Evolutionary conservation across 2,888 invertebrate species (phyloP).

Genomic region (Gnatocerus cornutus): DNA sequence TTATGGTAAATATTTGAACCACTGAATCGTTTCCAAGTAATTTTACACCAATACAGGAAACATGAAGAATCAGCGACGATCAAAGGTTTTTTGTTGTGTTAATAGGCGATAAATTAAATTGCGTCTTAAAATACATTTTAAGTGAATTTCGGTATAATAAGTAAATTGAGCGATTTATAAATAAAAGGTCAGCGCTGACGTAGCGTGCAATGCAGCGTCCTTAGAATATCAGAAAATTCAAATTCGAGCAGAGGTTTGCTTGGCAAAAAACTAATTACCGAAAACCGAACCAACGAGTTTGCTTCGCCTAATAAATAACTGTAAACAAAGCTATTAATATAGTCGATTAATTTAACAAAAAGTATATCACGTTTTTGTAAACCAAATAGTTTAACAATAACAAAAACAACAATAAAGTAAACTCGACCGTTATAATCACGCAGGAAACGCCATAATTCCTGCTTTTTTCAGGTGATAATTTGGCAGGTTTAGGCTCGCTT

Average conservation of each 20-base stretch:
- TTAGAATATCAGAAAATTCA: conserved; percentile 16
- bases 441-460: not conserved
- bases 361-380: conserved; percentile 29
- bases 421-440: conserved; percentile 22
- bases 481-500: conserved; percentile 21
- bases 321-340: conserved; percentile 48
- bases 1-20: conserved; percentile 9
- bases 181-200: not conserved
- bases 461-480: conserved; percentile 31
- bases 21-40: not conserved
- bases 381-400: conserved; percentile 9
- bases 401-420: conserved; percentile 26
- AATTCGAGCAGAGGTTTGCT: conserved; percentile 30
- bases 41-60: not conserved
- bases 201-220: conserved; percentile 8
- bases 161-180: not conserved
- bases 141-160: too few species aligned
- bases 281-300: conserved; percentile 39
- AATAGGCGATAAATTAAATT: too few species aligned
- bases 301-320: conserved; percentile 41
- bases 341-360: conserved; percentile 39
- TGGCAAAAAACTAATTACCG: conserved; percentile 40
- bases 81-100: too few species aligned
- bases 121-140: too few species aligned
- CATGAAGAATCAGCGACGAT: not conserved